Evolutionary conservation across 1,140 invertebrate genomes (phyloP).

Genomic region (Neodiprion lecontei): DNA sequence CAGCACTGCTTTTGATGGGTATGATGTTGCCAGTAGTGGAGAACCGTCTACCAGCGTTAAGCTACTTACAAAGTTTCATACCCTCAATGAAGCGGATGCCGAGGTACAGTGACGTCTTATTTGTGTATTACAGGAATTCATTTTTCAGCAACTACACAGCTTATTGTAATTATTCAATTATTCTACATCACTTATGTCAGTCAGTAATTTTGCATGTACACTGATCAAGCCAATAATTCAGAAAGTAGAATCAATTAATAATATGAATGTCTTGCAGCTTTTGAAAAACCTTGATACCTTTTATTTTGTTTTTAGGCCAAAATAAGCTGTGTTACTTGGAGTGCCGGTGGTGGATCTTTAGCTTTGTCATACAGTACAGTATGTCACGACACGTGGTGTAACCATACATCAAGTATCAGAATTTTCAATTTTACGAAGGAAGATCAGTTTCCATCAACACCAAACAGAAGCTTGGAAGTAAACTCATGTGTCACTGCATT

Average conservation of each 20-base stretch:
- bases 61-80: slow-evolving; percentile 46
- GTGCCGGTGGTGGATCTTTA: slow-evolving; percentile 54
- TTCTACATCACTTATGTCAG: background rate
- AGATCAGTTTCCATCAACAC: slow-evolving; percentile 40
- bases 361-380: slow-evolving; percentile 45
- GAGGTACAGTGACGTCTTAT: slow-evolving; percentile 33
- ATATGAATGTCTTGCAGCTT: no score
- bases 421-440: slow-evolving; percentile 53
- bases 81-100: slow-evolving; percentile 35
- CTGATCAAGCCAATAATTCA: no score
- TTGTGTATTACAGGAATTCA: no score
- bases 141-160: no score
- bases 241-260: no score
- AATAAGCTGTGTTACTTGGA: slow-evolving; percentile 56
- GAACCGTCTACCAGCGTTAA: slow-evolving; percentile 37
- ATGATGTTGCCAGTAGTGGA: slow-evolving; percentile 39
- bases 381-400: slow-evolving; percentile 56
- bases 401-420: slow-evolving; percentile 53
- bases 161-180: no score
- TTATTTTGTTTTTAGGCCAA: slow-evolving; percentile 46
- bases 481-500: slow-evolving; percentile 53
- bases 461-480: slow-evolving; percentile 48
- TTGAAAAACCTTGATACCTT: background rate
- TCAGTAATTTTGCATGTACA: no score
- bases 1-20: slow-evolving; percentile 52